Percentiles rank a stretch among this genome's conserved stretches.
Conservation (phyloP, 2,797 vertebrate species). For the Peromyscus attwateri region DNA sequence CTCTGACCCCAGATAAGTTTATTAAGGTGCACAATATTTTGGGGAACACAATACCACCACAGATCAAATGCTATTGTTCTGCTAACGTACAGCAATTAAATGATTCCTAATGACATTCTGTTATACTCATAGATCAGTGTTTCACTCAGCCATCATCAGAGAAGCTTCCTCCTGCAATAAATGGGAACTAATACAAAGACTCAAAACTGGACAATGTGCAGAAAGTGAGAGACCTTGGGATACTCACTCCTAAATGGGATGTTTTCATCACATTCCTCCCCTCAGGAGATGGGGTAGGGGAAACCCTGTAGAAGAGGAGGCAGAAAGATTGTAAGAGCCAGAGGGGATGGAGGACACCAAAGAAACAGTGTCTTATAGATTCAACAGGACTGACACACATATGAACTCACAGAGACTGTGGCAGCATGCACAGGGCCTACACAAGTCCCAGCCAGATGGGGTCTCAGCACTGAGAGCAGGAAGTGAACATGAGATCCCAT, state of each 20-base stretch:
- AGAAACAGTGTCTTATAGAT: background rate
- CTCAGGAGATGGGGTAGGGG: background rate
- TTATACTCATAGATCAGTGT: background rate
- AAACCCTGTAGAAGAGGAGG: background rate
- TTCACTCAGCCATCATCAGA: background rate
- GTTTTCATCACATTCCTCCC: background rate
- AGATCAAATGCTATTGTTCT: background rate
- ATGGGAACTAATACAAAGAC: background rate
- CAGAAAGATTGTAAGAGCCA: background rate
- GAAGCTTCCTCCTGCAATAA: background rate
- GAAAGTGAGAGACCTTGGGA: background rate
- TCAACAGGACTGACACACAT: background rate
- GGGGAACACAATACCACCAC: too few relatives aligned
- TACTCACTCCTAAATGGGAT: background rate
- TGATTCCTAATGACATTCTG: background rate
- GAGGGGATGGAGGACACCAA: background rate
- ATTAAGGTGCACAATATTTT: too few relatives aligned
- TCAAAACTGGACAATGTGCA: background rate
- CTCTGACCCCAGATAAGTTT: too few relatives aligned
- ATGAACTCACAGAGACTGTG: background rate
- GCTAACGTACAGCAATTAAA: background rate
- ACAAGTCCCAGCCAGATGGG: background rate
- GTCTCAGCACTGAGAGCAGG: background rate
- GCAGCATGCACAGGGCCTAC: background rate
- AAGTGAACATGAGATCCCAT: too few relatives aligned